phyloP scores from a whole-genome alignment of 2,888 invertebrate genomes.

The Drosophila paucipuncta region DNA sequence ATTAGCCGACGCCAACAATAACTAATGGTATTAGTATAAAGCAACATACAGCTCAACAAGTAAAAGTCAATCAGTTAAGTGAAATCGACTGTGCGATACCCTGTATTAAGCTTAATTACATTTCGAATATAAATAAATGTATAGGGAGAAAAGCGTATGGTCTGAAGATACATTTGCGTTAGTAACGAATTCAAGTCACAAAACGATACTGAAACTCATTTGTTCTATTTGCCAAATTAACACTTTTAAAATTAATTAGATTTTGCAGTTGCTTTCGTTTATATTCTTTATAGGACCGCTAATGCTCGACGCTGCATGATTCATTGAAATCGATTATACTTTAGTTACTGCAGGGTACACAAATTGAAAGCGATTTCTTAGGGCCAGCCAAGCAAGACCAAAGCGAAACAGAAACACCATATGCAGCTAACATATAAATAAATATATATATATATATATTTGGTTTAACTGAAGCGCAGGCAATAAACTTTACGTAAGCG shows the following conservation, averaged over 20 bases:
- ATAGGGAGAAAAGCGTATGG: neutral
- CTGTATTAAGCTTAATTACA: neutral
- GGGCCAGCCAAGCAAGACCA: slow-evolving; percentile 45
- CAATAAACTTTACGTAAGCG: slow-evolving; percentile 57
- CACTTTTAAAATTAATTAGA: neutral
- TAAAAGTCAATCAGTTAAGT: neutral
- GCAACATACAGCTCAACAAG: slow-evolving; percentile 11
- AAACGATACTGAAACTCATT: neutral
- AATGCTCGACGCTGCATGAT: neutral
- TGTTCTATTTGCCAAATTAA: neutral
- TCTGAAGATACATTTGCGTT: neutral
- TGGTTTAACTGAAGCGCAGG: slow-evolving; percentile 34
- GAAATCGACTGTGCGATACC: neutral
- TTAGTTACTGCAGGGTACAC: slow-evolving; percentile 27
- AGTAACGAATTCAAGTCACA: neutral
- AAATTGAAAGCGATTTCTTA: slow-evolving; percentile 64
- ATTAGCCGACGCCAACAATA: slow-evolving; percentile 44
- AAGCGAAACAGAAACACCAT: slow-evolving; percentile 15
- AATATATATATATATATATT: neutral
- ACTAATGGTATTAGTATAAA: slow-evolving; percentile 11
- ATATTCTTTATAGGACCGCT: neutral
- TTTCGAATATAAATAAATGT: neutral
- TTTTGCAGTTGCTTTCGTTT: neutral
- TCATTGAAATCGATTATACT: neutral
- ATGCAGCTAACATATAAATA: slow-evolving; percentile 30